phyloP scores from a whole-genome alignment of 2,797 vertebrate species.

The Cuculus canorus region DNA sequence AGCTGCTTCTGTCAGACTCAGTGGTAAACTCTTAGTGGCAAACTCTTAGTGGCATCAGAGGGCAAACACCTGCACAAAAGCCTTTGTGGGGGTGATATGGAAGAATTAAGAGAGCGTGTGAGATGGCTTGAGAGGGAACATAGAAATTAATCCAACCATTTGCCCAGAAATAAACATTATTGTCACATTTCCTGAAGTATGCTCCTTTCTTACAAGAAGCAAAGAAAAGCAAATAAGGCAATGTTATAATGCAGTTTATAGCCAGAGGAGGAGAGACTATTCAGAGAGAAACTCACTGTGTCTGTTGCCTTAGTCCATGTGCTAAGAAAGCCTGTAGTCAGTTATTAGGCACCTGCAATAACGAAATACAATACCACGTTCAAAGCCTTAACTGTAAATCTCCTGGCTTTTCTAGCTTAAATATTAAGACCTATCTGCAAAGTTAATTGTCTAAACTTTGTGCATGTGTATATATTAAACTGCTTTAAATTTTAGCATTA shows the following conservation, averaged over 20 bases:
- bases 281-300: not conserved
- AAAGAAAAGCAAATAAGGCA: not conserved
- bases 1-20: not conserved
- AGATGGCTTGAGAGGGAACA: not conserved
- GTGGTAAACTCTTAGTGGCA: not conserved
- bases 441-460: not conserved
- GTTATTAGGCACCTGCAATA: not conserved
- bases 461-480: not conserved
- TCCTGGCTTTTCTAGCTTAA: not conserved
- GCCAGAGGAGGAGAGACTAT: not conserved
- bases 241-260: not conserved
- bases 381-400: not conserved
- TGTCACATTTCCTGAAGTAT: not conserved
- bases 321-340: not conserved
- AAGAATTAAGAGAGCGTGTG: not conserved
- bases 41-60: not conserved
- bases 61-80: not conserved
- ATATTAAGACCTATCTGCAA: not conserved
- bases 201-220: not conserved
- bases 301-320: not conserved
- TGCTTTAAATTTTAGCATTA: not conserved
- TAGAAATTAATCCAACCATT: not conserved
- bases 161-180: not conserved
- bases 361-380: not conserved
- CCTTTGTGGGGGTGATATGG: accelerated